phyloP scores from a whole-genome alignment of 2,888 invertebrate genomes.

The Podabrus alpinus region DNA sequence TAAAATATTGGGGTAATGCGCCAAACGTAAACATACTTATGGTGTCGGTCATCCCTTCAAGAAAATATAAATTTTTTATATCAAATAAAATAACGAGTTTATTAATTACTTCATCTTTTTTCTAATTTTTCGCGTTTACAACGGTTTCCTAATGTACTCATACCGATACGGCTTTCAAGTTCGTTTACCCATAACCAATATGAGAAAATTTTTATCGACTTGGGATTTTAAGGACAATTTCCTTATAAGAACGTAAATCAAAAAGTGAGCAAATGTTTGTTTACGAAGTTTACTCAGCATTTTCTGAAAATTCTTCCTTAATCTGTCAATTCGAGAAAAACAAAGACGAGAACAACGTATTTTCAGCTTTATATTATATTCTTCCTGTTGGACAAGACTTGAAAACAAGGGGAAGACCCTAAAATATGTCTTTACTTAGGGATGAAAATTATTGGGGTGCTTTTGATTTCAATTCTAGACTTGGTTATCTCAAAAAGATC shows the following conservation, averaged over 20 bases:
- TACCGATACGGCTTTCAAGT: not conserved
- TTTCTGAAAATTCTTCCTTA: slow-evolving; percentile 10
- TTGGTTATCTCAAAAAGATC: slow-evolving; percentile 9
- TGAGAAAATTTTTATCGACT: not conserved
- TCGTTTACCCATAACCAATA: not conserved
- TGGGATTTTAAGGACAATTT: not conserved
- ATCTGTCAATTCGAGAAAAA: slow-evolving; percentile 17
- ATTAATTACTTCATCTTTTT: not conserved
- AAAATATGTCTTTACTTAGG: slow-evolving; percentile 11
- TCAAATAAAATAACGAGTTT: not conserved
- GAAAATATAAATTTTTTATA: not conserved
- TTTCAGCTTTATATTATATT: slow-evolving; percentile 21
- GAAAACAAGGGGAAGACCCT: slow-evolving; percentile 28
- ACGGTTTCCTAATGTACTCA: not conserved
- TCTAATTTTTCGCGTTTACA: not conserved
- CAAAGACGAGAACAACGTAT: slow-evolving; percentile 16
- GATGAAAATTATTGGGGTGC: slow-evolving; percentile 13
- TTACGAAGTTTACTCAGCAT: not conserved
- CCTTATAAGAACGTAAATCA: not conserved
- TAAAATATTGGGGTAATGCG: not conserved
- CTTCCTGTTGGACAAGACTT: slow-evolving; percentile 26
- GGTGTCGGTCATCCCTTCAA: not conserved
- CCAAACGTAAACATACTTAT: not conserved
- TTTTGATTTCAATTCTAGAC: slow-evolving; percentile 5
- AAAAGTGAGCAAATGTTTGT: not conserved